Base-by-base conservation (phyloP, 2,797 vertebrate genomes). In the Peromyscus attwateri region DNA sequence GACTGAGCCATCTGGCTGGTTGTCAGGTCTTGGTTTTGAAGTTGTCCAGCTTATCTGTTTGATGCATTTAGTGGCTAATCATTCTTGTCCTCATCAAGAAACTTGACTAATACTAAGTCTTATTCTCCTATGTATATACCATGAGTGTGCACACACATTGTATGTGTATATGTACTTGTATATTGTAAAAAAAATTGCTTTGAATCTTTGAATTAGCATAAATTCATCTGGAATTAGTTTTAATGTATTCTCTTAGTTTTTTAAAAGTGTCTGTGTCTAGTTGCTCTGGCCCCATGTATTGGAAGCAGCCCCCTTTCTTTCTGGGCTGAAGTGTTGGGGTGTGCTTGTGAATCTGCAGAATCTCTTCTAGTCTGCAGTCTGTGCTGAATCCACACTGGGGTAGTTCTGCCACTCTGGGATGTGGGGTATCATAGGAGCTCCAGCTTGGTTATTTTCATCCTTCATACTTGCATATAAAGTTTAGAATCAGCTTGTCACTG, bases 221-320 rank as follows among this genome's bases (percentile, higher is more conserved):
- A 79, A 12, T 73, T 79, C 80, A 97, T 80, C 91, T 97, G 93
- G 70, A 93, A 88, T 80, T 92, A 92, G 94, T 97, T 96, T 95
- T 91, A 87, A 84, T 23, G 21, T 95, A 70, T 77, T 85, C 70
- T 79, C 21, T 19, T 84, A 40, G 10, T 87, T 94, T 92, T 82
- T 79, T 21, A 10, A 46, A 0, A 46, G 46, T 81, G 52, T 89
- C n/a, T 96, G 95, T 96, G 94, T 92, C n/a, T 76, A 85, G 16
- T 92, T 68, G 76, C 75, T 94, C 55, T 94, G 52, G 64, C 52
- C 83, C 29, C 34, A 21, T 73, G 94, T 92, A 94, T 46, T 92
- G 79, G 92, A 95, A 95, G 82, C 77, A 94, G 55, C 11, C 17
- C 81, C 81, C 40, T 80, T 83, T 31, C 34, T 40, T 34, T 91